These are phyloP conservation scores for Salminus brasiliensis DNA, from an alignment of 2,113 vertebrate genomes.

Conservation along the genomic window DNA sequence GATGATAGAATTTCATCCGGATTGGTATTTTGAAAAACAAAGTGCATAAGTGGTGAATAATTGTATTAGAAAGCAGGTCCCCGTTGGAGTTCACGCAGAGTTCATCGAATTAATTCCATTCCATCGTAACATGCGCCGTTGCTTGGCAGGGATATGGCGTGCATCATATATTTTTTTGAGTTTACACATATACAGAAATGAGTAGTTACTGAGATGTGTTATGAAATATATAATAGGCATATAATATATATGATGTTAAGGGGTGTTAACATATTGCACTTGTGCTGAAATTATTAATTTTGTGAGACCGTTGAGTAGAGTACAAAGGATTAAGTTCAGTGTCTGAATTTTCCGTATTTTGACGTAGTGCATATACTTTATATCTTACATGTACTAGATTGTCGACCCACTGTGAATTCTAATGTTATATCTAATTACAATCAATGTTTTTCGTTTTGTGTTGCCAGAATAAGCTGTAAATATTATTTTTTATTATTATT, in stretches of 20 bases:
- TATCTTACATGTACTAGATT: not conserved
- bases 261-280: not conserved
- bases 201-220: no score
- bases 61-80: conserved; percentile 62
- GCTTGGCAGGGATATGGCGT: conserved; percentile 51
- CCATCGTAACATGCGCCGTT: conserved; percentile 53
- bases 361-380: not conserved
- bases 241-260: no score
- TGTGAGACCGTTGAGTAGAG: not conserved
- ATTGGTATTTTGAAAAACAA: conserved; percentile 44
- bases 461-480: not conserved
- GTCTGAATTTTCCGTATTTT: not conserved
- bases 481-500: not conserved
- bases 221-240: no score
- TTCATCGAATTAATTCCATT: conserved; percentile 72
- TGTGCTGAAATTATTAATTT: not conserved
- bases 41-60: conserved; percentile 64
- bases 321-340: not conserved
- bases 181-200: not conserved
- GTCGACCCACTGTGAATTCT: not conserved
- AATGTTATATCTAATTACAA: not conserved
- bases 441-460: not conserved
- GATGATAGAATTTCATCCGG: conserved; percentile 33
- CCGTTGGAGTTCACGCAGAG: conserved; percentile 70
- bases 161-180: conserved; percentile 51